A percentile compares a stretch with the other conserved stretches of the same genome.
These are phyloP conservation scores for Ferrisia virgata DNA, from an alignment of 2,888 invertebrate species.

Conservation along the genomic window DNA sequence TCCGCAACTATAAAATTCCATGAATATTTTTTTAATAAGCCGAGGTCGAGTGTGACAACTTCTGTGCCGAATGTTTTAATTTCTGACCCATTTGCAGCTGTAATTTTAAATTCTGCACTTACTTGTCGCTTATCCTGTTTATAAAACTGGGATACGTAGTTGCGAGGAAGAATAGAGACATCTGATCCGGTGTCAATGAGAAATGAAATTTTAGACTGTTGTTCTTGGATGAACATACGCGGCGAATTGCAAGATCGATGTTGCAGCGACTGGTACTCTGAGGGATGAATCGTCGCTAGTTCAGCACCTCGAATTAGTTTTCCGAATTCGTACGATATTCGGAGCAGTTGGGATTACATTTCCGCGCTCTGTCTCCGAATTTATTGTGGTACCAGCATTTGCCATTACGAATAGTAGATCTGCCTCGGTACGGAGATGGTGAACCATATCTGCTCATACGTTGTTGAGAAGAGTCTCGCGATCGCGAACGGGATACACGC, in stretches of 20 bases:
- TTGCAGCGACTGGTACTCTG: no score
- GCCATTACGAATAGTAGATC: not conserved
- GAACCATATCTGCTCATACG: not conserved
- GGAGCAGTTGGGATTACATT: not conserved
- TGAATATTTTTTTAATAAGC: not conserved
- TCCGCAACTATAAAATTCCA: constrained; percentile 2
- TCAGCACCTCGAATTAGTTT: not conserved
- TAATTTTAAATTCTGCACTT: not conserved
- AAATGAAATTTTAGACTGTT: not conserved
- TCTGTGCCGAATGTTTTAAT: not conserved
- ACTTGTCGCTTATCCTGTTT: not conserved
- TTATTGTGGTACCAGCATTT: not conserved
- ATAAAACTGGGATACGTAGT: not conserved
- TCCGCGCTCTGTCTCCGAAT: not conserved
- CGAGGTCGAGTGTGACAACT: not conserved
- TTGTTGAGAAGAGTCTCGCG: not conserved
- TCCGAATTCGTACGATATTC: not conserved
- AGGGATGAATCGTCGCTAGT: not conserved
- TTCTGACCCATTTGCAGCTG: not conserved
- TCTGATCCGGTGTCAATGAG: not conserved
- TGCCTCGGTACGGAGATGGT: not conserved
- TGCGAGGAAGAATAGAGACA: not conserved
- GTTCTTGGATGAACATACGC: not conserved
- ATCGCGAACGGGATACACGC: not conserved
- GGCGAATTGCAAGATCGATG: not conserved